Base-by-base conservation (phyloP, 2,797 vertebrate genomes). In the Aldrovandia affinis region DNA sequence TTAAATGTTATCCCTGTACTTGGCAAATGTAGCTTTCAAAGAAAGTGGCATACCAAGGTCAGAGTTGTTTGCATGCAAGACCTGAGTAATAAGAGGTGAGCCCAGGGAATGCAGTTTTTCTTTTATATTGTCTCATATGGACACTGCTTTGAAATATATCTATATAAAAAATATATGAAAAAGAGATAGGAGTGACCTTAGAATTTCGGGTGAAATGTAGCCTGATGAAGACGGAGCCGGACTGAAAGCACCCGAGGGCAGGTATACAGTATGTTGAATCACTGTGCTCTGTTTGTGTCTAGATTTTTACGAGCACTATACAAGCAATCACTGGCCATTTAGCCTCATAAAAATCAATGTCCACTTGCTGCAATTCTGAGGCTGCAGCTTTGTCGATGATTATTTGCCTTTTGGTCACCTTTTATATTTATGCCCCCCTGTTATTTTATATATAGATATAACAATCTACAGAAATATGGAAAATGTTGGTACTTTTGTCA, bases 1-100 rank as follows among this genome's bases (percentile, higher is more conserved):
- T 81, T 59, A 59, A 81, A 63, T 81, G 36, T 8, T 39, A 59
- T 42, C 50, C 18, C 20, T 63, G 57, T 81, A 36, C 80, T 81
- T 61, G 36, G 55, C 55, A 42, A 59, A 59, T 52, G 18, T 33
- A 6, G 0, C 42, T 78, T 44, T 15, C 14, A 5, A 36, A 54
- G 54, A 7, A 63, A 28, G 25, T 8, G 36, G 22, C 36, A 61
- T 42, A 81, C 18, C 2, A 44, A n/a, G 57, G 80, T 39, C 28
- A 42, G 9, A 59, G 54, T 61, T 42, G 14, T 44, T 42, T 63
- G 54, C 20, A 81, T 81, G 55, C 80, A 25, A 36, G 15, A 39
- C 36, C 3, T 2, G 7, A 33, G 33, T 73, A 73, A 68, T 18
- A 4, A 36, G 36, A 73, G 68, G 68, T 9, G 20, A 73, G 39